phyloP scores from a whole-genome alignment of 2,797 vertebrate genomes.

The Anas bahamensis region DNA sequence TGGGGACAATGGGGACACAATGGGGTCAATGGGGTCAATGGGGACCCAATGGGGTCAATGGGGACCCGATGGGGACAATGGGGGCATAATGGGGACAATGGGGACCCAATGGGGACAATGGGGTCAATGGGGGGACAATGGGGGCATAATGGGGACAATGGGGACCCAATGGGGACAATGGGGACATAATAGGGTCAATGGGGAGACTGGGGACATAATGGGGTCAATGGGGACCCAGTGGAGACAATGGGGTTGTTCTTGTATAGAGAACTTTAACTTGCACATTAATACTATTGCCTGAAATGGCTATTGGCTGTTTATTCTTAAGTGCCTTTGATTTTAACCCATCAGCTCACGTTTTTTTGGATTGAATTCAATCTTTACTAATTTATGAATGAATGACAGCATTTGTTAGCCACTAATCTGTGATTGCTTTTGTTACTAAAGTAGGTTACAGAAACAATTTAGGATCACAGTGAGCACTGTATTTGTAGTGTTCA shows the following conservation, averaged over 20 bases:
- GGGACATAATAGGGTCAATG: constrained; percentile 64
- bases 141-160: too few species aligned
- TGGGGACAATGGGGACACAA: too few species aligned
- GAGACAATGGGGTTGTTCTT: constrained; percentile 73
- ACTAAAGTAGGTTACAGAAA: not conserved
- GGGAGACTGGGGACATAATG: too few species aligned
- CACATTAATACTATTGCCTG: not conserved
- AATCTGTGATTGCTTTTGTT: not conserved
- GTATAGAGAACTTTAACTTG: constrained; percentile 22
- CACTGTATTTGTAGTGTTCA: not conserved
- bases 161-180: not conserved
- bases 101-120: too few species aligned
- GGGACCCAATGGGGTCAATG: too few species aligned
- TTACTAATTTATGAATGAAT: not conserved
- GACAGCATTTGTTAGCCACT: not conserved
- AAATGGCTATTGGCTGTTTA: not conserved
- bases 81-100: too few species aligned
- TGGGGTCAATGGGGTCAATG: too few species aligned
- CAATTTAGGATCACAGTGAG: not conserved
- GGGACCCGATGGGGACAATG: too few species aligned
- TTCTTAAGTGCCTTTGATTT: not conserved
- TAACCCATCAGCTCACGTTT: not conserved
- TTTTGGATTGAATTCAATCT: not conserved
- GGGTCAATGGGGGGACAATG: too few species aligned
- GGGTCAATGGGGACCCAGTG: too few species aligned